phyloP scores from a whole-genome alignment of 1,140 invertebrate species.

The Papilio machaon region DNA sequence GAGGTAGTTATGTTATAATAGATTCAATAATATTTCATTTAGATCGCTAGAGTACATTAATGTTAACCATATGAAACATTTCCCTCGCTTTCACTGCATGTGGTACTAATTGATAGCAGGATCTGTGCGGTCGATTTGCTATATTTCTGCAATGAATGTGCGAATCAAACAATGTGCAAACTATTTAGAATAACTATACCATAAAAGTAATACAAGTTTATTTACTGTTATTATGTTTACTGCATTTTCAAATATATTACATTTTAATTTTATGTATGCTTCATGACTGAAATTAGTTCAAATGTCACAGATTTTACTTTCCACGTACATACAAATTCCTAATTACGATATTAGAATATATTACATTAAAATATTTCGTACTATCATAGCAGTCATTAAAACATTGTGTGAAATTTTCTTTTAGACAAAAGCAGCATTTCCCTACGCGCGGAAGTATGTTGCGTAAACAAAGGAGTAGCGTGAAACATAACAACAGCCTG shows the following conservation, averaged over 20 bases:
- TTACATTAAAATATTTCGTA: not conserved
- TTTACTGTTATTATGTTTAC: not conserved
- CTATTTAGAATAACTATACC: not conserved
- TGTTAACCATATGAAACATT: constrained; percentile 34
- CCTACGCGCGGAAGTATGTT: not conserved
- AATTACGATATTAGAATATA: not conserved
- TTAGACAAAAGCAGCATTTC: not conserved
- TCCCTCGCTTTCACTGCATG: constrained; percentile 31
- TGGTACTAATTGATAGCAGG: constrained; percentile 26
- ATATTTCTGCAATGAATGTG: constrained; percentile 11
- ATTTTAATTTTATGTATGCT: too few species aligned
- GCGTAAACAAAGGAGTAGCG: constrained; percentile 4
- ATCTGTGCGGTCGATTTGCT: constrained; percentile 25
- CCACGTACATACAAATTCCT: too few species aligned
- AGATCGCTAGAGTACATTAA: constrained; percentile 4
- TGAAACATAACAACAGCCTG: not conserved
- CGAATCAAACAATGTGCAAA: not conserved
- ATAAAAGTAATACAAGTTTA: not conserved
- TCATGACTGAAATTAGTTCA: too few species aligned
- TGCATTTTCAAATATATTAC: too few species aligned
- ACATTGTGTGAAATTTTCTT: not conserved
- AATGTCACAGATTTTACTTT: too few species aligned
- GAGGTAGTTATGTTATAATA: not conserved
- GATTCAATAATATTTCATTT: not conserved
- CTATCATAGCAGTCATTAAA: constrained; percentile 9